A percentile compares a stretch with the other conserved stretches of the same genome.
Evolutionary conservation across 2,113 vertebrate genomes (phyloP).

Genomic region (Stictonetta naevosa): DNA sequence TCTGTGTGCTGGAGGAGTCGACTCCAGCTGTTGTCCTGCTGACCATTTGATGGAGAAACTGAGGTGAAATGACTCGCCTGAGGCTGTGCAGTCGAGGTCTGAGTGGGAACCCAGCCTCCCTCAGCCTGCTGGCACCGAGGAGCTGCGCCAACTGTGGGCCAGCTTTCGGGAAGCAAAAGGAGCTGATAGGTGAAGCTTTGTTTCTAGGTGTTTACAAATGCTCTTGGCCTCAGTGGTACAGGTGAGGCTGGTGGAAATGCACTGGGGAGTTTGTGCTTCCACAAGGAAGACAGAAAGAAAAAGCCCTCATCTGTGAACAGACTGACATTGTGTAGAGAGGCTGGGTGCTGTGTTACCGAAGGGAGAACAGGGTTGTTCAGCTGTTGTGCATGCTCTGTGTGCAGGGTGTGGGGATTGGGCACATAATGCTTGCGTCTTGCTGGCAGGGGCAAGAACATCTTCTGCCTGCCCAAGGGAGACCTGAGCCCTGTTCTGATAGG

Average conservation of each 20-base stretch:
- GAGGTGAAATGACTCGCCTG: neutral
- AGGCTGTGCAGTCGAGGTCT: neutral
- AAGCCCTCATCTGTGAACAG: neutral
- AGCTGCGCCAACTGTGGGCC: neutral
- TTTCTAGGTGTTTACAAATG: neutral
- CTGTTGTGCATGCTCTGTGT: accelerated
- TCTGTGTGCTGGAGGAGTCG: no score
- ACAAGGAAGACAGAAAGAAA: neutral
- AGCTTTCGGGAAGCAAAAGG: neutral
- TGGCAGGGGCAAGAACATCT: neutral
- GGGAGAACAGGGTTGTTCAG: accelerated
- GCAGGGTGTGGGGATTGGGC: neutral
- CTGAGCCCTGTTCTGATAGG: accelerated
- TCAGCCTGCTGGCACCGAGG: accelerated
- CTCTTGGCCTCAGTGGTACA: neutral
- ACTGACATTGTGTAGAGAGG: neutral
- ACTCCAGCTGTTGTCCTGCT: neutral
- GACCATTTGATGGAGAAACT: neutral
- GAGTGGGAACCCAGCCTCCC: neutral
- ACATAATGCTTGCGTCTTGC: neutral
- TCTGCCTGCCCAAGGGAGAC: neutral
- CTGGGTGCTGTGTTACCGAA: accelerated
- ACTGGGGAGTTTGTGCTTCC: neutral
- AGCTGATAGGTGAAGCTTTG: neutral
- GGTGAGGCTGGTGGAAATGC: neutral